Evolutionary conservation across 2,797 vertebrate genomes (phyloP).

Genomic region (Dipus sagitta): DNA sequence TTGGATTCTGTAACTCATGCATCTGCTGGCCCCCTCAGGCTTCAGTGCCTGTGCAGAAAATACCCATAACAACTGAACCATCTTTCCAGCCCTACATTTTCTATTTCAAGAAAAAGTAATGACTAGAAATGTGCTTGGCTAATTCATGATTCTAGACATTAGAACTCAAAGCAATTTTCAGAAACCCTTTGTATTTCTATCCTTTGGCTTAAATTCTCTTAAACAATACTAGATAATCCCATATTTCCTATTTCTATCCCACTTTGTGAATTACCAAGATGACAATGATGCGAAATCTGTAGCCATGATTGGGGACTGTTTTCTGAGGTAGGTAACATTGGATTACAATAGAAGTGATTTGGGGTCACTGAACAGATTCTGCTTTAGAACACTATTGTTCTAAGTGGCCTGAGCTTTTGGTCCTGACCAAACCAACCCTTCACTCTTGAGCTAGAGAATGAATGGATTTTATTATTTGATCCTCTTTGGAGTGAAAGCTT

Average conservation of each 20-base stretch:
- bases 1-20: too few relatives aligned
- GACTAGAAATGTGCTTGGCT: not conserved
- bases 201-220: not conserved
- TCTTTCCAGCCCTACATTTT: not conserved
- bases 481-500: not conserved
- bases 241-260: not conserved
- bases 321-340: not conserved
- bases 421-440: not conserved
- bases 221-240: not conserved
- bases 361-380: not conserved
- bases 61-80: too few relatives aligned
- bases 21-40: too few relatives aligned
- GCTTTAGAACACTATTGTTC: not conserved
- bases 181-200: not conserved
- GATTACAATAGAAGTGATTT: not conserved
- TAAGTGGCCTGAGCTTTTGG: not conserved
- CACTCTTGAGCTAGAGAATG: not conserved
- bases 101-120: constrained; percentile 10
- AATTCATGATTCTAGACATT: not conserved
- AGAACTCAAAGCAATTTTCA: constrained; percentile 15
- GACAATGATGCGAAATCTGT: not conserved
- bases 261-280: constrained; percentile 30
- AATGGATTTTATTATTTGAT: not conserved
- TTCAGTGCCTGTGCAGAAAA: too few relatives aligned
- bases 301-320: not conserved